Percentiles rank a stretch among this genome's conserved stretches.
phyloP scores from a whole-genome alignment of 2,113 vertebrate species.

The chimpanzee (Pan troglodytes) region NHGRI_mPanTro3-v2.1_pri NC_072421.2:103145001-103145500 shows the following conservation, averaged over 20 bases:
- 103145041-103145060: neutral
- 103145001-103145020: neutral
- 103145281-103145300: neutral
- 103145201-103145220: neutral
- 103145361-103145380: neutral
- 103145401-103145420: neutral
- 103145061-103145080: neutral
- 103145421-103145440: neutral
- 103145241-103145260: neutral
- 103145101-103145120: neutral
- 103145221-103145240: neutral
- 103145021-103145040: neutral
- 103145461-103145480: neutral
- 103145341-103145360: neutral
- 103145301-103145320: neutral
- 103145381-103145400: neutral
- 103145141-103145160: neutral
- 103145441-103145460: neutral
- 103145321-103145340: neutral
- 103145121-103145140: neutral
- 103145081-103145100: neutral
- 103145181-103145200: neutral
- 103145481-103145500: neutral
- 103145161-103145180: neutral
- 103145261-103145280: neutral